phyloP scores from a whole-genome alignment of 2,888 invertebrate genomes.

The Pandemis corylana region DNA sequence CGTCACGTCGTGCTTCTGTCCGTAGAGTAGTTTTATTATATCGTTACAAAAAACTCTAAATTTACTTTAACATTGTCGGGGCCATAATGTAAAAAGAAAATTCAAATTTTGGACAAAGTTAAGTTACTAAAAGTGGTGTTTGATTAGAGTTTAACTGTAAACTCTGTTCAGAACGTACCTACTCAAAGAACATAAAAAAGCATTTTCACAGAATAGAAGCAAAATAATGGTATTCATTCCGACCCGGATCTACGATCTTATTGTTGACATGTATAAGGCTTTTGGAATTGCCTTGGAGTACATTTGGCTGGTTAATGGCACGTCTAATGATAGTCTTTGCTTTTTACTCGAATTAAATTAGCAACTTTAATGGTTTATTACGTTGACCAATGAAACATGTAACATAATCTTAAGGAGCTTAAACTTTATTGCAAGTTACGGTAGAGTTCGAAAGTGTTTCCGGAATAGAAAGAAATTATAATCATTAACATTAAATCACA shows the following conservation, averaged over 20 bases:
- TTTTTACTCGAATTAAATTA: conserved; percentile 56
- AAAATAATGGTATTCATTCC: conserved; percentile 58
- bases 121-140: too few species aligned
- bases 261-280: conserved; percentile 56
- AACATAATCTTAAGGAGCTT: neutral
- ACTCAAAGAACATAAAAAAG: neutral
- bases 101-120: too few species aligned
- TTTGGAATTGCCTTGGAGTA: conserved; percentile 49
- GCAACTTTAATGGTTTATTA: conserved; percentile 19
- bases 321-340: conserved; percentile 52
- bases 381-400: neutral
- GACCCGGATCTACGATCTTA: conserved; percentile 65
- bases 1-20: too few species aligned
- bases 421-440: too few species aligned
- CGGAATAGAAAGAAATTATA: too few species aligned
- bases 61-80: too few species aligned
- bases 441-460: too few species aligned
- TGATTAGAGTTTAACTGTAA: too few species aligned
- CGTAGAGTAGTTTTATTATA: too few species aligned
- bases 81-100: too few species aligned
- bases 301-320: conserved; percentile 52
- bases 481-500: too few species aligned
- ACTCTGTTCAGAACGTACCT: neutral
- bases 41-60: too few species aligned
- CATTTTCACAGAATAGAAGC: conserved; percentile 46